Conservation (phyloP, 2,888 invertebrate genomes). For the Pyrocoelia pectoralis region DNA sequence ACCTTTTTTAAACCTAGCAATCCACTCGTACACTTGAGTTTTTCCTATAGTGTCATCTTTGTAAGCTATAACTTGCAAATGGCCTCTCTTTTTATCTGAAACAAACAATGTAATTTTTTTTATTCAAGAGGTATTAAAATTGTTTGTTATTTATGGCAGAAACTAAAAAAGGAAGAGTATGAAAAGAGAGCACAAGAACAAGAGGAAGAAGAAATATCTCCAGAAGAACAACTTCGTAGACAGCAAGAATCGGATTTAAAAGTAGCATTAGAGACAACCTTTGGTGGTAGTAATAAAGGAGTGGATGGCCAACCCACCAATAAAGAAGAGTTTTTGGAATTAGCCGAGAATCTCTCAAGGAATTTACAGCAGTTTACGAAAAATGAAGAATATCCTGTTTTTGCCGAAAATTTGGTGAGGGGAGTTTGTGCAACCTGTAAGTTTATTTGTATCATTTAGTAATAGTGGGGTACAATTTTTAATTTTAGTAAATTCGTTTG, state of each 20-base stretch:
- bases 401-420: conserved; percentile 82
- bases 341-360: conserved; percentile 74
- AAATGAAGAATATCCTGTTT: conserved; percentile 74
- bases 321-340: conserved; percentile 83
- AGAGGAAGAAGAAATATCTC: conserved; percentile 67
- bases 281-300: conserved; percentile 65
- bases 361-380: conserved; percentile 72
- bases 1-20: no score
- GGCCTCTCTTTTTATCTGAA: no score
- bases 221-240: conserved; percentile 78
- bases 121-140: no score
- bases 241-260: conserved; percentile 89
- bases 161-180: conserved; percentile 69
- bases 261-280: conserved; percentile 88
- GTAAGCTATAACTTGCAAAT: no score
- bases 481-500: conserved; percentile 73
- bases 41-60: no score
- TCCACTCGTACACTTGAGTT: no score
- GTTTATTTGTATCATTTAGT: conserved; percentile 51
- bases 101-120: no score
- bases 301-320: conserved; percentile 72
- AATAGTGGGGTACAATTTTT: neutral
- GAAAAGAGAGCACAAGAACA: conserved; percentile 66
- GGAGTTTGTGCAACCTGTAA: conserved; percentile 80
- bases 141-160: conserved; percentile 61